Evolutionary conservation across 23 tunicate genomes (phyloP).

Genomic region (Halocynthia roretzi): DNA sequence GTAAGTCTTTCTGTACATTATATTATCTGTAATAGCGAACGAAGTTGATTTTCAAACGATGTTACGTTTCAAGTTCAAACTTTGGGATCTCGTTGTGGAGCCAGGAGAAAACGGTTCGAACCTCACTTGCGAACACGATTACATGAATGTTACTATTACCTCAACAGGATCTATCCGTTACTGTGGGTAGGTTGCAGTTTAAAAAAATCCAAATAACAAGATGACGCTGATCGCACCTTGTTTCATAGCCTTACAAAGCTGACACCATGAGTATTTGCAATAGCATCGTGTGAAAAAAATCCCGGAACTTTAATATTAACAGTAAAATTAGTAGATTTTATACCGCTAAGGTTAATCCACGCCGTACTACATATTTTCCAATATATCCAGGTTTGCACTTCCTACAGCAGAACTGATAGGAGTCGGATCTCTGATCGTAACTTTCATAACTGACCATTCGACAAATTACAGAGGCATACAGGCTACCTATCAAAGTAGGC

Average conservation of each 20-base stretch:
- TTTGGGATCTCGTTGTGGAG: conserved; percentile 75
- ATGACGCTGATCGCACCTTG: no score
- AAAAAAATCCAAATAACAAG: neutral
- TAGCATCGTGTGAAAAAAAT: no score
- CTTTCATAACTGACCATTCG: conserved; percentile 53
- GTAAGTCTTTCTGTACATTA: conserved; percentile 19
- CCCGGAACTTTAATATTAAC: no score
- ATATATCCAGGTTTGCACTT: conserved; percentile 9
- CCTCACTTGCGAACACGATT: conserved; percentile 75
- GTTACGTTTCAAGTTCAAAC: conserved; percentile 41
- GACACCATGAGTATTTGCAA: no score
- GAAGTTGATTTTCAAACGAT: neutral
- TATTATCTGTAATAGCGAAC: conserved; percentile 1
- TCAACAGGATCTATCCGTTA: conserved; percentile 40
- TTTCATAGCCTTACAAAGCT: no score
- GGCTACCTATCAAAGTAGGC: conserved; percentile 57
- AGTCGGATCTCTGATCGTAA: conserved; percentile 44
- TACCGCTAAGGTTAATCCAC: no score
- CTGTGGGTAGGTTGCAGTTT: conserved; percentile 61
- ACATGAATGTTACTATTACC: conserved; percentile 42
- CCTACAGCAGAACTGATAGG: conserved; percentile 45
- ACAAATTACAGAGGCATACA: conserved; percentile 78
- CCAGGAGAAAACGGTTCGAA: conserved; percentile 76
- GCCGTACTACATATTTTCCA: no score
- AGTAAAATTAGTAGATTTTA: no score